These are phyloP conservation scores for Anoplolepis gracilipes DNA, from an alignment of 1,140 invertebrate genomes.

Conservation along the genomic window DNA sequence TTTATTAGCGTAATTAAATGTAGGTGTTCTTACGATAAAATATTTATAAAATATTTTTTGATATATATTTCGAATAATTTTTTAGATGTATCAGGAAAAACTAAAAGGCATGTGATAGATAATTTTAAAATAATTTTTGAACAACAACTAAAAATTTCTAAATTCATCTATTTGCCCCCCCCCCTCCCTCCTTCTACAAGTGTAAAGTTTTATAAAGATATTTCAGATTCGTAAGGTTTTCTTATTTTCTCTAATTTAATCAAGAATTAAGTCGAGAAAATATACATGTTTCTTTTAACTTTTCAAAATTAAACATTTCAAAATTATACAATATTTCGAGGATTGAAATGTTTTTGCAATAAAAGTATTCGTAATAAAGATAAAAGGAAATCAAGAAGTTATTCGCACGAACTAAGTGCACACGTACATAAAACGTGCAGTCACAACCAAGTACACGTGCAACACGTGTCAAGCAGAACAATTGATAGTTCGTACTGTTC, in stretches of 20 bases:
- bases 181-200: no score
- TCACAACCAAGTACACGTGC: slow-evolving; percentile 23
- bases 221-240: neutral
- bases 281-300: no score
- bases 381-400: neutral
- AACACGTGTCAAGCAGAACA: slow-evolving; percentile 54
- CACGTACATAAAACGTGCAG: slow-evolving; percentile 11
- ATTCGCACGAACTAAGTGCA: neutral
- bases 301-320: neutral
- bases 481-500: slow-evolving; percentile 45
- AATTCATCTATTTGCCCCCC: no score
- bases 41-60: no score
- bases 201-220: no score
- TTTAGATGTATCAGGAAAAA: no score
- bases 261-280: neutral
- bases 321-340: neutral
- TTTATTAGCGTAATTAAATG: no score
- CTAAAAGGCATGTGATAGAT: no score
- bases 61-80: no score
- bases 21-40: no score
- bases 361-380: slow-evolving; percentile 1
- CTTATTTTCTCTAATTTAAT: neutral
- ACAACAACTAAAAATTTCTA: no score
- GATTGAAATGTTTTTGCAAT: neutral
- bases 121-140: no score